Conservation (phyloP, 2,113 vertebrate genomes). For the Gallinago jamesoni region DNA sequence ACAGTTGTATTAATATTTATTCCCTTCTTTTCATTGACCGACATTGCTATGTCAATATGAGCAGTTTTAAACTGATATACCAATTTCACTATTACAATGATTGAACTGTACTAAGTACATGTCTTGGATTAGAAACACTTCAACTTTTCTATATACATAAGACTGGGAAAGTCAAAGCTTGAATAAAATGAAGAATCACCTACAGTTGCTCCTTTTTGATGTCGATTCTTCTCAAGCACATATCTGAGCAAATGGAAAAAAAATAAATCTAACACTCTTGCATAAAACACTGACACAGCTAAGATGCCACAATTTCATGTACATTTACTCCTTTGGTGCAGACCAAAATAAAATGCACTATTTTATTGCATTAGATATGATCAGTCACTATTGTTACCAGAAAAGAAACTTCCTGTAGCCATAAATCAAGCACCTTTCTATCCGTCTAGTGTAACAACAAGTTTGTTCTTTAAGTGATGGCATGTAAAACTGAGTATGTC, state of each 20-base stretch:
- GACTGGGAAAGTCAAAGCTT: not conserved
- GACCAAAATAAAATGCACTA: not conserved
- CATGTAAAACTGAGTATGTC: not conserved
- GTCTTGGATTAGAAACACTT: not conserved
- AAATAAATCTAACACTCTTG: not conserved
- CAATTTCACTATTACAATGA: not conserved
- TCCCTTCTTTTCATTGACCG: not conserved
- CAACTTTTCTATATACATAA: not conserved
- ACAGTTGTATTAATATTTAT: not conserved
- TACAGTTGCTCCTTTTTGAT: not conserved
- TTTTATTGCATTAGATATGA: not conserved
- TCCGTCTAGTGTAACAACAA: not conserved
- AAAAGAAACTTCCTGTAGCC: not conserved
- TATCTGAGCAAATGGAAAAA: not conserved
- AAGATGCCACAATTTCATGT: not conserved
- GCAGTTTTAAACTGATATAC: not conserved
- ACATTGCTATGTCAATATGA: not conserved
- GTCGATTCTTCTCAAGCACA: not conserved
- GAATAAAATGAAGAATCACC: not conserved
- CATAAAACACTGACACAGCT: not conserved
- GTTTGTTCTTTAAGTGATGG: not conserved
- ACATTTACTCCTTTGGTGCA: not conserved
- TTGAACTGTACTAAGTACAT: not conserved
- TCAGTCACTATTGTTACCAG: not conserved
- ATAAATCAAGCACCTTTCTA: accelerated